Conservation (phyloP, 2,797 vertebrate genomes). For the Mallotus villosus region DNA sequence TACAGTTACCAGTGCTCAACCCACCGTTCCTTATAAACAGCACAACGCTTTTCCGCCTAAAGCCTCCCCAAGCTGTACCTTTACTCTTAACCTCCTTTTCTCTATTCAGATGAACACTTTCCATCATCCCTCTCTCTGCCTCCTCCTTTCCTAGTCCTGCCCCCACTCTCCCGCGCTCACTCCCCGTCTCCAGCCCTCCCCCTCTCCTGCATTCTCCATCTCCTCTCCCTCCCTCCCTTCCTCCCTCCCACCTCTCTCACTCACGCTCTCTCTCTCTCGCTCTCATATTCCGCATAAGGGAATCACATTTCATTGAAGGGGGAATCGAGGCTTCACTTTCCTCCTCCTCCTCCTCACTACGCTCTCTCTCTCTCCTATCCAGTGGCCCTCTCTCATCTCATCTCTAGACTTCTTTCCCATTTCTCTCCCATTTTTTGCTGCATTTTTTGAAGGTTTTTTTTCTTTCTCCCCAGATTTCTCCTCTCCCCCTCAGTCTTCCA, state of each 20-base stretch:
- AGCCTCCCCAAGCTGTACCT: background rate
- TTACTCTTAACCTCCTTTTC: background rate
- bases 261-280: conserved; percentile 39
- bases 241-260: conserved; percentile 27
- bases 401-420: conserved; percentile 21
- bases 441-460: conserved; percentile 10
- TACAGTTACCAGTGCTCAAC: background rate
- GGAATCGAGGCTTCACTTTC: conserved; percentile 53
- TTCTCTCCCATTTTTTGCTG: background rate
- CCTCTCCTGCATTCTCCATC: conserved; percentile 21
- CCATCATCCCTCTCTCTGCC: background rate
- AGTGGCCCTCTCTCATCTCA: conserved; percentile 26
- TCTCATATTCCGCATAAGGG: conserved; percentile 73
- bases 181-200: conserved; percentile 19
- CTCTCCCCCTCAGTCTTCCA: conserved; percentile 3
- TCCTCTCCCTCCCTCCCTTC: conserved; percentile 16
- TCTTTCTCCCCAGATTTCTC: conserved; percentile 5
- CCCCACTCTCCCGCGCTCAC: conserved; percentile 1
- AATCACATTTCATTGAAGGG: conserved; percentile 70
- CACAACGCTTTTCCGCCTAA: background rate
- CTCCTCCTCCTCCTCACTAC: conserved; percentile 29
- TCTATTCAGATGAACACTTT: background rate
- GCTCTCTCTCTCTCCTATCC: background rate
- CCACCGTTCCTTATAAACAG: background rate
- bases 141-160: background rate